Evolutionary conservation across 2,797 vertebrate species (phyloP).

Genomic region (Fundulus diaphanus): DNA sequence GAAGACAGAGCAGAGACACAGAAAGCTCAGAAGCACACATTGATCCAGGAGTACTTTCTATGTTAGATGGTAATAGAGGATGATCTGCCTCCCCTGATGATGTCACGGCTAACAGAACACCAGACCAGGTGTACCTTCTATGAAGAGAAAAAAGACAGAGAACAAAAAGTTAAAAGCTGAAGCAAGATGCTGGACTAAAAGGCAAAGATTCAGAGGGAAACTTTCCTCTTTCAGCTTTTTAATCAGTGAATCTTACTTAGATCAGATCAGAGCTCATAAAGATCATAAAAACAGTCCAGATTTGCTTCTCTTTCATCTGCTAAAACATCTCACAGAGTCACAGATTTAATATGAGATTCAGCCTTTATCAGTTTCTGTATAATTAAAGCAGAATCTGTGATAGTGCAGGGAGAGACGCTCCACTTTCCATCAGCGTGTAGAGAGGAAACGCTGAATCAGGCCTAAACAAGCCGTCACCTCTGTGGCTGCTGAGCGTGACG

Average conservation of each 20-base stretch:
- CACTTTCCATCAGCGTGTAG: background rate
- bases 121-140: no score
- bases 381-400: background rate
- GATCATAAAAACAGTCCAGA: background rate
- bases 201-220: background rate
- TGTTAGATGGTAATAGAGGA: no score
- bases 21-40: no score
- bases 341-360: background rate
- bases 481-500: background rate
- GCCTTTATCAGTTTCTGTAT: background rate
- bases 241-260: background rate
- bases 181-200: no score
- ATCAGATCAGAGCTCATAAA: background rate
- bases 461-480: slow-evolving; percentile 9
- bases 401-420: background rate
- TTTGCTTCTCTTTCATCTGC: background rate
- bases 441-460: background rate
- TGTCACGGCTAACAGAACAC: no score
- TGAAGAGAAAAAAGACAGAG: no score
- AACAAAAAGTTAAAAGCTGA: no score
- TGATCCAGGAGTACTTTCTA: no score
- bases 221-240: background rate
- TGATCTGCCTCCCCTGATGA: no score
- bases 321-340: background rate
- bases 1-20: no score